Percentiles rank a stretch among this genome's conserved stretches.
Evolutionary conservation across 2,113 vertebrate species (phyloP).

Genomic region (Eptesicus fuscus): DNA sequence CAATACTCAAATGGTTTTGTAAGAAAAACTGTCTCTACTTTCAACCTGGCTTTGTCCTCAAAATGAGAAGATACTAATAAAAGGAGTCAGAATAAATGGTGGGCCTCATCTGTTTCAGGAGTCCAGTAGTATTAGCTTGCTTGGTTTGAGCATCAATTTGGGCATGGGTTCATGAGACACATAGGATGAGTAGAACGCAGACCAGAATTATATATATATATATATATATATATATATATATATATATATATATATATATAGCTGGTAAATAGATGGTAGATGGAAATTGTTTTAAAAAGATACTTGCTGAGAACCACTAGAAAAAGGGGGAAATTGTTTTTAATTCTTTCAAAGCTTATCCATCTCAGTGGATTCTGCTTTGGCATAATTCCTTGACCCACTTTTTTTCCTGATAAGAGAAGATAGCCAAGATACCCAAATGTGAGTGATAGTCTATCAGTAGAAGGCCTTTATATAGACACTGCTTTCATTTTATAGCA

Average conservation of each 20-base stretch:
- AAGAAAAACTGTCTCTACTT: neutral
- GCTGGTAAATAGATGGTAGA: neutral
- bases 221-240: slow-evolving; percentile 20
- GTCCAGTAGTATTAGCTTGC: neutral
- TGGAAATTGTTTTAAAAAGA: neutral
- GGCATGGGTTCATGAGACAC: neutral
- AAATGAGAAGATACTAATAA: neutral
- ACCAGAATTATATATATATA: neutral
- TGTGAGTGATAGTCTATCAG: slow-evolving; percentile 40
- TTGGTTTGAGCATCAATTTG: neutral
- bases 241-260: neutral
- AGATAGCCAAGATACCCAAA: neutral
- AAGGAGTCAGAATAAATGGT: neutral
- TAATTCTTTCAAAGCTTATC: slow-evolving; percentile 32
- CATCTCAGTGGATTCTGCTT: slow-evolving; percentile 21
- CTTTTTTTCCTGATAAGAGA: slow-evolving; percentile 45
- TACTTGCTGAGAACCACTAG: neutral
- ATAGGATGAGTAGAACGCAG: neutral
- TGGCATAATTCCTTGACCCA: slow-evolving; percentile 14
- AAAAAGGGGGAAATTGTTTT: neutral
- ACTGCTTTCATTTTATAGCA: slow-evolving; percentile 59
- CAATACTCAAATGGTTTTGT: neutral
- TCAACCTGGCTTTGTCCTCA: neutral
- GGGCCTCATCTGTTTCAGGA: neutral
- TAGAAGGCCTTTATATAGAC: slow-evolving; percentile 42